phyloP scores from a whole-genome alignment of 2,113 vertebrate species.

The Nettapus auritus region DNA sequence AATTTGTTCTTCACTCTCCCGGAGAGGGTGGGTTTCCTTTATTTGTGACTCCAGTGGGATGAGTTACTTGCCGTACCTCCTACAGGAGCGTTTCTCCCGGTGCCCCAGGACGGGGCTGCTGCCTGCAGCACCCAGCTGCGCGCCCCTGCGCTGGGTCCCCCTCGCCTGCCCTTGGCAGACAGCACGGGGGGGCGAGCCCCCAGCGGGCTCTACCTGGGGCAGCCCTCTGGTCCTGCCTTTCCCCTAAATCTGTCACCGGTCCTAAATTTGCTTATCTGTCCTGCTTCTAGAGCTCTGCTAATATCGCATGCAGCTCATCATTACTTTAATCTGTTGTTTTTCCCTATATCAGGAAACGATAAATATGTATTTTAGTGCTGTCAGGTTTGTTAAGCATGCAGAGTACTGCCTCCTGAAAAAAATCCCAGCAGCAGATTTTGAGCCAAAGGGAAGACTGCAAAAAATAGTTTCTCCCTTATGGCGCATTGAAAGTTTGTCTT shows the following conservation, averaged over 20 bases:
- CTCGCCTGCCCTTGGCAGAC: background rate
- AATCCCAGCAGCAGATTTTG: slow-evolving; percentile 59
- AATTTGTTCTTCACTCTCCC: background rate
- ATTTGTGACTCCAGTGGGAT: fast-evolving
- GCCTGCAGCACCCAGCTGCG: background rate
- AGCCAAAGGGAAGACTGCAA: slow-evolving; percentile 63
- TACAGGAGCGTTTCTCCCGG: fast-evolving
- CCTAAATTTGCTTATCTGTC: background rate
- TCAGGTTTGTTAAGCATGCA: background rate
- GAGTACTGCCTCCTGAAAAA: slow-evolving; percentile 33
- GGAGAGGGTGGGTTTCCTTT: background rate
- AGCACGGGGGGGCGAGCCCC: background rate
- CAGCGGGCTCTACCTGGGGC: background rate
- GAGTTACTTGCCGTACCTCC: fast-evolving
- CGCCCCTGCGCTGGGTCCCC: background rate
- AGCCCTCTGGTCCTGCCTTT: background rate
- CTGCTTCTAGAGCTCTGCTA: background rate
- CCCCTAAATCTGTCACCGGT: fast-evolving
- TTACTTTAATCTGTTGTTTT: slow-evolving; percentile 45
- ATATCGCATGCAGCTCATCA: background rate
- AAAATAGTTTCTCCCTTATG: slow-evolving; percentile 72
- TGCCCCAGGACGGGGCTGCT: fast-evolving
- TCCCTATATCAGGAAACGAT: slow-evolving; percentile 42
- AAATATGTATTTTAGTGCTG: slow-evolving; percentile 50
- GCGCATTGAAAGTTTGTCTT: slow-evolving; percentile 51